These are phyloP conservation scores for Ischnura elegans DNA, from an alignment of 2,888 invertebrate species.

Conservation along the genomic window DNA sequence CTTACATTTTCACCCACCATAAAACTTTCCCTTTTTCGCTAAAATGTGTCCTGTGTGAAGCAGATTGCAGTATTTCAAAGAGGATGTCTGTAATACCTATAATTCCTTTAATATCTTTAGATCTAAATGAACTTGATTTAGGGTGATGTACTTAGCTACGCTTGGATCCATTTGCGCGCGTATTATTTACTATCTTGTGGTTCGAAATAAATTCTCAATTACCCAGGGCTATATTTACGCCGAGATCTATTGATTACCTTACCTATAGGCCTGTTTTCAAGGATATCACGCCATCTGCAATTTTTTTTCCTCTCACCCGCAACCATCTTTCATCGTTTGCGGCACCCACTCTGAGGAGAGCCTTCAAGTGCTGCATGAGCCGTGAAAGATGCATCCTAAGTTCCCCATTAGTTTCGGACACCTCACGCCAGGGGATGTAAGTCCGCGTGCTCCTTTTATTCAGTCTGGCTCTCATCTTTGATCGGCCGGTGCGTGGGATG, in stretches of 20 bases:
- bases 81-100: no score
- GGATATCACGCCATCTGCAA: constrained; percentile 42
- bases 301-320: constrained; percentile 32
- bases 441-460: constrained; percentile 46
- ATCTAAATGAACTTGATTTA: background rate
- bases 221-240: background rate
- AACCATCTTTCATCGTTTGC: constrained; percentile 64
- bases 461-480: constrained; percentile 64
- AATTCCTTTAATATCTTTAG: background rate
- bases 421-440: constrained; percentile 41
- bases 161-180: background rate
- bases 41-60: background rate
- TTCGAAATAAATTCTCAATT: background rate
- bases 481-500: constrained; percentile 64
- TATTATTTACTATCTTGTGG: background rate
- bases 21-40: no score
- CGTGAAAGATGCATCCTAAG: constrained; percentile 66
- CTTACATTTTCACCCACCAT: no score
- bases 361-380: constrained; percentile 50
- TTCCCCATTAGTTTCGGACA: constrained; percentile 63
- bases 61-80: background rate
- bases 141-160: background rate
- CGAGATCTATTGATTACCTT: constrained; percentile 49
- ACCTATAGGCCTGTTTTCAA: constrained; percentile 32
- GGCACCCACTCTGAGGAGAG: constrained; percentile 32